Percentiles rank a stretch among this genome's conserved stretches.
Evolutionary conservation across 2,797 vertebrate genomes (phyloP).

Genomic region (Anguilla obscura): DNA sequence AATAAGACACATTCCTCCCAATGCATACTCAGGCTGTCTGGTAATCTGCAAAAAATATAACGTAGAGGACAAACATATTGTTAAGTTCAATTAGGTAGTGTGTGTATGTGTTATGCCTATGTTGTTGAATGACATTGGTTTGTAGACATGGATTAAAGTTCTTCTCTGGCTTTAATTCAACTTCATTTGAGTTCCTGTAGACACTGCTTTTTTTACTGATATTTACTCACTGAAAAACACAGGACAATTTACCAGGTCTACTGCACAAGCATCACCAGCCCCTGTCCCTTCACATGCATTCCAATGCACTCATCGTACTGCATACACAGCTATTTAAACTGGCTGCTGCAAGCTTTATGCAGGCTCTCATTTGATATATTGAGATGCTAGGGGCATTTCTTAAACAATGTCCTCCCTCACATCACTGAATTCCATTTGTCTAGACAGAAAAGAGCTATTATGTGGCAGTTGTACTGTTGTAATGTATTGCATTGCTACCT

Average conservation of each 20-base stretch:
- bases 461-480: not conserved
- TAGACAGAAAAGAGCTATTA: not conserved
- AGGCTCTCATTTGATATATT: not conserved
- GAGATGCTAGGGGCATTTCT: not conserved
- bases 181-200: not conserved
- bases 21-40: not conserved
- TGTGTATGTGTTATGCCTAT: conserved; percentile 9
- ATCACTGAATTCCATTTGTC: not conserved
- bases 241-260: not conserved
- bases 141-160: not conserved
- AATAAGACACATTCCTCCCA: not conserved
- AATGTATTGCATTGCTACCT: not conserved
- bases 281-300: not conserved
- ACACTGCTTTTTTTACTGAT: not conserved
- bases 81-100: not conserved
- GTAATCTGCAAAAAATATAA: not conserved
- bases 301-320: not conserved
- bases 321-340: not conserved
- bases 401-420: not conserved
- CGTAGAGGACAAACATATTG: not conserved
- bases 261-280: not conserved
- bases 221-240: not conserved
- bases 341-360: not conserved
- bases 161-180: not conserved
- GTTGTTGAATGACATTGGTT: not conserved